These are phyloP conservation scores for Thecophora atra DNA, from an alignment of 2,888 invertebrate genomes.

Conservation along the genomic window DNA sequence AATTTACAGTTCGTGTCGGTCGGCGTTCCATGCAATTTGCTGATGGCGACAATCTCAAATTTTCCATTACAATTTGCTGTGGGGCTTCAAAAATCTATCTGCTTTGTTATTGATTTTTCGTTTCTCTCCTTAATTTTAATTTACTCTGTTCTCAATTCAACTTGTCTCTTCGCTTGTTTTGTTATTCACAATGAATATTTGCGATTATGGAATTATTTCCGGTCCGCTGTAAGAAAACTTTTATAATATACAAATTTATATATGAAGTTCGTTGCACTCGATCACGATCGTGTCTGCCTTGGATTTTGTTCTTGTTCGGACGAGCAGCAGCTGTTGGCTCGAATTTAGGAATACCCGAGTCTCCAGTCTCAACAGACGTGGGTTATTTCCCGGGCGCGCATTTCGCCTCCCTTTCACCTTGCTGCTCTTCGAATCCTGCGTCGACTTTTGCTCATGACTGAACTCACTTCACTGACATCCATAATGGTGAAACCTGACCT, in stretches of 20 bases:
- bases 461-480: too few species aligned
- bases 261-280: slow-evolving; percentile 9
- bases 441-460: too few species aligned
- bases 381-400: too few species aligned
- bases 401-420: too few species aligned
- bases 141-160: background rate
- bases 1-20: background rate
- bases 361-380: too few species aligned
- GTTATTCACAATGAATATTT: background rate
- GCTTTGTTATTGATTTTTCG: background rate
- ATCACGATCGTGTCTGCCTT: slow-evolving; percentile 9
- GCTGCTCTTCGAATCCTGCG: too few species aligned
- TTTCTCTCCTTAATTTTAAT: background rate
- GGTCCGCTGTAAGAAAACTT: slow-evolving; percentile 10
- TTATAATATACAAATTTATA: background rate
- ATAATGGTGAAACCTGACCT: too few species aligned
- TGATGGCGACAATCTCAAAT: background rate
- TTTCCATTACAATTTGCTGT: background rate
- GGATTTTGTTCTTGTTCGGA: background rate
- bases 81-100: background rate
- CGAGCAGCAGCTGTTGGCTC: slow-evolving; percentile 16
- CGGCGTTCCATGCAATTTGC: background rate
- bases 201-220: background rate
- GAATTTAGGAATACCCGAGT: slow-evolving; percentile 6
- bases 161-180: background rate